phyloP scores from a whole-genome alignment of 2,113 vertebrate species.

The Cyanoramphus novaezelandiae region DNA sequence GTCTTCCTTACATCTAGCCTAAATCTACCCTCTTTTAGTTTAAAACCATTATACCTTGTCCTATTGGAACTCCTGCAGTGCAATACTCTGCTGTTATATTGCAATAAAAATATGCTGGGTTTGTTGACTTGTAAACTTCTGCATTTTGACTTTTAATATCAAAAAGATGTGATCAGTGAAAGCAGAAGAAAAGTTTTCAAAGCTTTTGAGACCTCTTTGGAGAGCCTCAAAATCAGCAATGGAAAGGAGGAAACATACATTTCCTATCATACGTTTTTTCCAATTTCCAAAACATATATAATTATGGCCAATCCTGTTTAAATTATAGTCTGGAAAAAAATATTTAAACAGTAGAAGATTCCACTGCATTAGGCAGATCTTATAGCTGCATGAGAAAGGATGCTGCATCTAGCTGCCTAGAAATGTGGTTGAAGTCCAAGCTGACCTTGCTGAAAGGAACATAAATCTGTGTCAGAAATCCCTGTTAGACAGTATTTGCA shows the following conservation, averaged over 20 bases:
- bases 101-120: neutral
- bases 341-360: conserved; percentile 23
- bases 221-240: neutral
- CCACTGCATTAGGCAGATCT: neutral
- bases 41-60: neutral
- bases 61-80: neutral
- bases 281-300: conserved; percentile 12
- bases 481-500: neutral
- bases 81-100: neutral
- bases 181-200: neutral
- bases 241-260: conserved; percentile 12
- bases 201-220: neutral
- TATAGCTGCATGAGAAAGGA: neutral
- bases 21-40: neutral
- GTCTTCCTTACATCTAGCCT: neutral
- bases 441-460: neutral
- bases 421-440: neutral
- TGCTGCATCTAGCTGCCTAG: neutral
- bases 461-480: neutral
- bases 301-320: conserved; percentile 30
- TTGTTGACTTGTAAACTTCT: neutral
- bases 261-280: neutral
- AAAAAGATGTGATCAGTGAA: neutral
- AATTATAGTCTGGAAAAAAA: conserved; percentile 27
- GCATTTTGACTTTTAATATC: neutral